Conservation (phyloP, 2,888 invertebrate species). For the Tortrix viridana region DNA sequence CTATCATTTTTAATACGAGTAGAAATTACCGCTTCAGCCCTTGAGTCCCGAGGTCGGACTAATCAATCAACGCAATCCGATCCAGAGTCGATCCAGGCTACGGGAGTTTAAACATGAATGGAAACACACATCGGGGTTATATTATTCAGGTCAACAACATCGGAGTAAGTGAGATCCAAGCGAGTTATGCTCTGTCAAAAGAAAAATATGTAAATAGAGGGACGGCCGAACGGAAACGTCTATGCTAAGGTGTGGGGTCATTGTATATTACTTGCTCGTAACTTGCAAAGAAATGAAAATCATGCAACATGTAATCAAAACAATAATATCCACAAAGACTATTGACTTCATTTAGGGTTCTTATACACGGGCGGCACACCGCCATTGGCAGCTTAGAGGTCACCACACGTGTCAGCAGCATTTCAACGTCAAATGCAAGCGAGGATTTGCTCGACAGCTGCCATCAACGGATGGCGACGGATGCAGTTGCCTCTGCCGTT, state of each 20-base stretch:
- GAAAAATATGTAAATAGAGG: neutral
- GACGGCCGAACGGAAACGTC: neutral
- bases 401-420: too few species aligned
- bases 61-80: slow-evolving; percentile 33
- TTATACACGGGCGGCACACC: too few species aligned
- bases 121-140: neutral
- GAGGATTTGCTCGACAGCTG: too few species aligned
- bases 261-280: too few species aligned
- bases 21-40: slow-evolving; percentile 21
- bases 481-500: too few species aligned
- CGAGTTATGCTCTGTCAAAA: neutral
- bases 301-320: too few species aligned
- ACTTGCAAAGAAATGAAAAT: too few species aligned
- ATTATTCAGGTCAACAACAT: slow-evolving; percentile 2
- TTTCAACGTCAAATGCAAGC: too few species aligned
- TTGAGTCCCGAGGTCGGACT: slow-evolving; percentile 21
- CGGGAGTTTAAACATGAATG: slow-evolving; percentile 20
- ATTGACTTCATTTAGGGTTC: too few species aligned
- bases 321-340: too few species aligned
- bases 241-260: neutral
- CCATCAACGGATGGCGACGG: too few species aligned
- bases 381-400: too few species aligned
- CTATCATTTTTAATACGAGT: slow-evolving; percentile 34
- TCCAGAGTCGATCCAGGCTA: slow-evolving; percentile 4
- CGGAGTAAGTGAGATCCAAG: neutral